Conservation (phyloP, 2,113 vertebrate genomes). For the Alosa alosa region DNA sequence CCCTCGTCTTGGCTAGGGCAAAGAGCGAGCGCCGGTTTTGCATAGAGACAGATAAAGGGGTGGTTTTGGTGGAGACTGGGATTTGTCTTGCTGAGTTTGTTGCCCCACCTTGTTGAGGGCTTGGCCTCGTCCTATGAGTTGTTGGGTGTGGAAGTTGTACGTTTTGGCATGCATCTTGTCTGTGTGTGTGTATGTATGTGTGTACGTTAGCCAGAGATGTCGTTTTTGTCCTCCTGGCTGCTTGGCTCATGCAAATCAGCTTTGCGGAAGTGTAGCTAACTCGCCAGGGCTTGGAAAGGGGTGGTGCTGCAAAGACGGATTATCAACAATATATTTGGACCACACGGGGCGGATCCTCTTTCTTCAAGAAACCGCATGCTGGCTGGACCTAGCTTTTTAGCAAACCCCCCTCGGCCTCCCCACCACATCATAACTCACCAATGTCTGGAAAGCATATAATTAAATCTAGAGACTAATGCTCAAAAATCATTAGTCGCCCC, state of each 20-base stretch:
- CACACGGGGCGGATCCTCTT: conserved; percentile 19
- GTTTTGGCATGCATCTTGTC: conserved; percentile 13
- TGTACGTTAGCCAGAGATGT: conserved; percentile 13
- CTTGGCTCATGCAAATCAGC: conserved; percentile 26
- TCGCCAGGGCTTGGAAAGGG: conserved; percentile 26
- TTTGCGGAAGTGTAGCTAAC: conserved; percentile 27
- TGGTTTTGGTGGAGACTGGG: not conserved
- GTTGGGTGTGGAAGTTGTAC: not conserved
- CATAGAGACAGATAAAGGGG: conserved; percentile 14
- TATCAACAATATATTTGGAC: conserved; percentile 35
- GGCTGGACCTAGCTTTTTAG: not conserved
- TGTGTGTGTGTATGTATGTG: not conserved
- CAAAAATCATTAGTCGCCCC: not conserved
- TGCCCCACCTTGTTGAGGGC: not conserved
- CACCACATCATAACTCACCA: not conserved
- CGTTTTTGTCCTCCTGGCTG: conserved; percentile 12
- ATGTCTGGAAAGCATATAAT: conserved; percentile 4
- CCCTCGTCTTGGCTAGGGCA: conserved; percentile 6
- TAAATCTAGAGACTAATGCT: not conserved
- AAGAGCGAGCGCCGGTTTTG: conserved; percentile 5
- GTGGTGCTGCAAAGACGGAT: conserved; percentile 36
- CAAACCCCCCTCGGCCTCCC: not conserved
- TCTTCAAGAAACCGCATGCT: not conserved
- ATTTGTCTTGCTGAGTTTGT: conserved; percentile 13
- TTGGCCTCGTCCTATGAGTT: conserved; percentile 14